phyloP scores from a whole-genome alignment of 2,888 invertebrate species.

The Melitaea athalia region DNA sequence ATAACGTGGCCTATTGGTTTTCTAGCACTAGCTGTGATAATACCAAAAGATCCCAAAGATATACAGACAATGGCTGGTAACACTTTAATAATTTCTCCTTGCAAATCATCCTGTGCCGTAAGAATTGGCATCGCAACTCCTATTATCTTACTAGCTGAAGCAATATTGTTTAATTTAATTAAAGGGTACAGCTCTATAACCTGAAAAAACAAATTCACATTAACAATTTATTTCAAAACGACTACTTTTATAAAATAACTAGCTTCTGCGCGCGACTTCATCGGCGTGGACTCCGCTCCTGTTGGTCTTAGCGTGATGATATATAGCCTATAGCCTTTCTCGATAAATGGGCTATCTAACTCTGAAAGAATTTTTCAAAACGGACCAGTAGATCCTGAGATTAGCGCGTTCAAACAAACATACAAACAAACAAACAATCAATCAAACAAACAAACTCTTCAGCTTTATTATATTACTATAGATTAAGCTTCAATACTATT shows the following conservation, averaged over 20 bases:
- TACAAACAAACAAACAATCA: no score
- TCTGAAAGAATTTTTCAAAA: no score
- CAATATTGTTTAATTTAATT: conserved; percentile 59
- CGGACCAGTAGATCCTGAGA: no score
- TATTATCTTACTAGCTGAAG: conserved; percentile 66
- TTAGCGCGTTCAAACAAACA: no score
- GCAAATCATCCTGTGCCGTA: conserved; percentile 59
- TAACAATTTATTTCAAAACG: background rate
- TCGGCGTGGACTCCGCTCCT: no score
- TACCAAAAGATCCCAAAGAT: conserved; percentile 55
- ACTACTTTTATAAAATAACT: background rate
- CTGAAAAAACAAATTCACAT: conserved; percentile 48
- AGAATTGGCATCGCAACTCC: conserved; percentile 72
- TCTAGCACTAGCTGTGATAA: conserved; percentile 46
- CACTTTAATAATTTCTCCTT: conserved; percentile 52
- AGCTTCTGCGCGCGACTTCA: no score
- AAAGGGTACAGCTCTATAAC: conserved; percentile 62
- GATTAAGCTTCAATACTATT: background rate
- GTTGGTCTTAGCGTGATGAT: no score
- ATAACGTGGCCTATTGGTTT: conserved; percentile 53
- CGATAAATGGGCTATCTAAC: no score
- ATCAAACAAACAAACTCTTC: no score
- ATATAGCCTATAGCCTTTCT: no score
- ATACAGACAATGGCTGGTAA: conserved; percentile 65
- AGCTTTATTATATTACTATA: no score